Percentiles rank a stretch among this genome's conserved stretches.
phyloP scores from a whole-genome alignment of 2,113 vertebrate species.

The Notothenia coriiceps region DNA sequence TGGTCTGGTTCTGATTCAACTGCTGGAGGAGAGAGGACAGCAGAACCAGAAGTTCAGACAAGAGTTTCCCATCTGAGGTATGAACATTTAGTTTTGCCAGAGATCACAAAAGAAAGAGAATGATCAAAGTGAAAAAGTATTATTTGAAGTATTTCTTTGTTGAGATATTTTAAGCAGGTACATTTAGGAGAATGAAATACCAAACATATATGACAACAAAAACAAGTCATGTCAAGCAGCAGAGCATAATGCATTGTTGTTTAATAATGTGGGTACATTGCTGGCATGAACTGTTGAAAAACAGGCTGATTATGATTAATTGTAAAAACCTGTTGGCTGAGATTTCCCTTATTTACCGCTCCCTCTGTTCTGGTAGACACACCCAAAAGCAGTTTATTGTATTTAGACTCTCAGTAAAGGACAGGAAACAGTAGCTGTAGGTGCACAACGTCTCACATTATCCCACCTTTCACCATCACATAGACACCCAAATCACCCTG shows the following conservation, averaged over 20 bases:
- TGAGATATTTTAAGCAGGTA: neutral
- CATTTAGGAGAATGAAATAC: neutral
- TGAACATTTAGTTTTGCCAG: neutral
- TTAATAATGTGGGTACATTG: neutral
- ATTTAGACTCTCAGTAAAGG: neutral
- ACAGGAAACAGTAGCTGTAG: neutral
- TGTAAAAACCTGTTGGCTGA: neutral
- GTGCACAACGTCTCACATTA: neutral
- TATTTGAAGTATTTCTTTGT: neutral
- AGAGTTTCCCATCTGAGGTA: neutral
- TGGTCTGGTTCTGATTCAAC: slow-evolving; percentile 47
- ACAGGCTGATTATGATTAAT: neutral
- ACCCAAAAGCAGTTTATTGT: neutral
- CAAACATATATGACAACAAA: neutral
- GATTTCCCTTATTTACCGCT: neutral
- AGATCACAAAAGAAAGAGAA: neutral
- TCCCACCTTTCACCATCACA: slow-evolving; percentile 16
- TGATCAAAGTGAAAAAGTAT: neutral
- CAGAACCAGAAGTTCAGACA: neutral
- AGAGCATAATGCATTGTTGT: neutral
- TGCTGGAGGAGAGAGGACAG: slow-evolving; percentile 16
- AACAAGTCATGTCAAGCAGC: neutral
- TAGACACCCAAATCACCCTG: neutral
- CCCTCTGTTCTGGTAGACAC: neutral
- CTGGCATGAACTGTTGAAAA: neutral